Evolutionary conservation across 2,888 invertebrate genomes (phyloP).

Genomic region (Ormyrus nitidulus): DNA sequence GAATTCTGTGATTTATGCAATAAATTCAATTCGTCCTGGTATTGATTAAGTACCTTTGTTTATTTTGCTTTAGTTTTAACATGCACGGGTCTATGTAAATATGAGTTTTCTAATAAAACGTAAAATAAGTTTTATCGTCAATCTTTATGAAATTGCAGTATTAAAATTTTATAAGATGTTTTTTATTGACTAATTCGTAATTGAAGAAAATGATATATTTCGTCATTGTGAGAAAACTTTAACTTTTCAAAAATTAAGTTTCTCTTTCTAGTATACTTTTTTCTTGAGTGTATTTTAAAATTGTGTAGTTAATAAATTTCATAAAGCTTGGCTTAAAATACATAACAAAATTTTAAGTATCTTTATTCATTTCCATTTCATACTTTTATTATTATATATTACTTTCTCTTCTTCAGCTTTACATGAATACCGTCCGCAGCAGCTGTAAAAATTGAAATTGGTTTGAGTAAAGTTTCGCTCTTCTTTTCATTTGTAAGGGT

Average conservation of each 20-base stretch:
- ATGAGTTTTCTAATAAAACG: conserved; percentile 46
- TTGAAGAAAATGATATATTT: too few relatives aligned
- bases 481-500: conserved; percentile 56
- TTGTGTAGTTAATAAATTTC: not conserved
- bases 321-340: conserved; percentile 11
- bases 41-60: conserved; percentile 40
- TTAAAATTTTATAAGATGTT: not conserved
- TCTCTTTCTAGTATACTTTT: too few relatives aligned
- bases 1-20: conserved; percentile 58
- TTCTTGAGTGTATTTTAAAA: too few relatives aligned
- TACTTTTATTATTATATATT: conserved; percentile 15
- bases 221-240: too few relatives aligned
- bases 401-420: conserved; percentile 58
- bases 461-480: conserved; percentile 53
- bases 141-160: conserved; percentile 27
- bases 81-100: conserved; percentile 45
- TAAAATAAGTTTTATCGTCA: conserved; percentile 10
- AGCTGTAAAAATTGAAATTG: conserved; percentile 62
- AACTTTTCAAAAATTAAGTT: too few relatives aligned
- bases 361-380: conserved; percentile 12
- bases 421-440: conserved; percentile 60
- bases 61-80: conserved; percentile 46
- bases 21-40: conserved; percentile 56
- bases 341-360: conserved; percentile 2
- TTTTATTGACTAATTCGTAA: too few relatives aligned